A percentile compares a stretch with the other conserved stretches of the same genome.
Evolutionary conservation across 2,888 invertebrate genomes (phyloP).

Genomic region (Gisinianus flammeolus): DNA sequence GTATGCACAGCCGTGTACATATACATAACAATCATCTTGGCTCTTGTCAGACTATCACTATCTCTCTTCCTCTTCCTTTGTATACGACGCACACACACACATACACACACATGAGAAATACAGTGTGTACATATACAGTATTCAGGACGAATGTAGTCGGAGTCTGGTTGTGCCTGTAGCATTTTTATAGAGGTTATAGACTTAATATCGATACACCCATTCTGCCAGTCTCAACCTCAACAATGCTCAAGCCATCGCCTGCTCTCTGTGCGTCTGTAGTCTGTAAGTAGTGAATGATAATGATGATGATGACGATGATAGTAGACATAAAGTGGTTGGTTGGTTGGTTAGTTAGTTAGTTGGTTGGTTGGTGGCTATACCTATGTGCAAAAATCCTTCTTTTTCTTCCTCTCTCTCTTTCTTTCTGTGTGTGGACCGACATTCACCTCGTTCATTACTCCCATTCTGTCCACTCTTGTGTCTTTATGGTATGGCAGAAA

Average conservation of each 20-base stretch:
- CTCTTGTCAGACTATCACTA: not conserved
- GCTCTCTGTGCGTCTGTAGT: not conserved
- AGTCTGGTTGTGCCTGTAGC: not conserved
- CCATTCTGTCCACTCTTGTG: conserved; percentile 18
- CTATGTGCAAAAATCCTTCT: conserved; percentile 23
- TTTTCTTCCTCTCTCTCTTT: not conserved
- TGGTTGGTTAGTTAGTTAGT: not conserved
- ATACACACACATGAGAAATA: not conserved
- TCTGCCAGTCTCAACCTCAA: not conserved
- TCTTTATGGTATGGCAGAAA: conserved; percentile 22
- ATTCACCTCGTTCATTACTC: conserved; percentile 37
- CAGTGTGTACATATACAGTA: not conserved
- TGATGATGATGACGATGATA: conserved; percentile 24
- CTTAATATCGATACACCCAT: not conserved
- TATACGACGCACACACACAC: not conserved
- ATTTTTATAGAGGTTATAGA: not conserved
- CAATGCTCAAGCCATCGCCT: not conserved
- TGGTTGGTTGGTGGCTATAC: conserved; percentile 27
- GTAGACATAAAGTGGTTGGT: conserved; percentile 5
- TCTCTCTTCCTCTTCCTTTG: not conserved
- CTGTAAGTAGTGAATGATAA: not conserved
- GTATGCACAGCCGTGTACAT: not conserved
- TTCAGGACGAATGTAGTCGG: no score
- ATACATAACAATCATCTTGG: not conserved
- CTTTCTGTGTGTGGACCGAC: not conserved